A percentile compares a stretch with the other conserved stretches of the same genome.
phyloP scores from a whole-genome alignment of 2,888 invertebrate species.

The Beris morrisii region DNA sequence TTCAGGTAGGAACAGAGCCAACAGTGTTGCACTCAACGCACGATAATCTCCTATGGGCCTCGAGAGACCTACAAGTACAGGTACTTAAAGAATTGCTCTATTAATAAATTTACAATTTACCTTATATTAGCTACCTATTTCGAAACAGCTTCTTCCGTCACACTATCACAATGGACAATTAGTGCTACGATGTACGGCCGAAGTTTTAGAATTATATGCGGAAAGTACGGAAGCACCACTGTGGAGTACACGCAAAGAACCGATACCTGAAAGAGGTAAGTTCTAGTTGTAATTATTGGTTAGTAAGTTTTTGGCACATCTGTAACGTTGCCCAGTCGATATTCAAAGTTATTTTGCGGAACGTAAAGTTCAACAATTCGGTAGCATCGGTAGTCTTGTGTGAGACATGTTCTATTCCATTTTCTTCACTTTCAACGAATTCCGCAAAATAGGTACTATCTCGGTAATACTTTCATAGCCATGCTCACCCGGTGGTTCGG shows the following conservation, averaged over 20 bases:
- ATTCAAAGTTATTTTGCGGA: no score
- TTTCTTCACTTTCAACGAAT: no score
- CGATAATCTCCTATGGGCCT: conserved; percentile 44
- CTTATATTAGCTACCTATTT: neutral
- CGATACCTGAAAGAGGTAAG: conserved; percentile 46
- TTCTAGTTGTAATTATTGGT: neutral
- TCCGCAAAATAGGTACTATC: no score
- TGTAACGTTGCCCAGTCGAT: no score
- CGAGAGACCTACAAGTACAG: conserved; percentile 44
- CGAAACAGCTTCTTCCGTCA: conserved; percentile 42
- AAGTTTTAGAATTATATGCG: conserved; percentile 43
- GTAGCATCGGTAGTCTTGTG: no score
- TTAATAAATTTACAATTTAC: neutral
- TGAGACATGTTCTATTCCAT: no score
- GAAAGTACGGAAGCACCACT: conserved; percentile 44
- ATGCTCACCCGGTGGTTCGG: no score
- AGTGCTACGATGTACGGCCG: conserved; percentile 44
- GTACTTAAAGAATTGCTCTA: conserved; percentile 34
- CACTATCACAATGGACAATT: conserved; percentile 45
- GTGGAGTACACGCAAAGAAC: conserved; percentile 45
- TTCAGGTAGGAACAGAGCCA: conserved; percentile 44
- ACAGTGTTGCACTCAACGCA: conserved; percentile 43
- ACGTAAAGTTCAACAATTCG: no score
- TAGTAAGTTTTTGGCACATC: no score
- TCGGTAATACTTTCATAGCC: no score